Percentiles rank a stretch among this genome's conserved stretches.
phyloP scores from a whole-genome alignment of 2,113 vertebrate genomes.

The Anolis carolinensis region DNA sequence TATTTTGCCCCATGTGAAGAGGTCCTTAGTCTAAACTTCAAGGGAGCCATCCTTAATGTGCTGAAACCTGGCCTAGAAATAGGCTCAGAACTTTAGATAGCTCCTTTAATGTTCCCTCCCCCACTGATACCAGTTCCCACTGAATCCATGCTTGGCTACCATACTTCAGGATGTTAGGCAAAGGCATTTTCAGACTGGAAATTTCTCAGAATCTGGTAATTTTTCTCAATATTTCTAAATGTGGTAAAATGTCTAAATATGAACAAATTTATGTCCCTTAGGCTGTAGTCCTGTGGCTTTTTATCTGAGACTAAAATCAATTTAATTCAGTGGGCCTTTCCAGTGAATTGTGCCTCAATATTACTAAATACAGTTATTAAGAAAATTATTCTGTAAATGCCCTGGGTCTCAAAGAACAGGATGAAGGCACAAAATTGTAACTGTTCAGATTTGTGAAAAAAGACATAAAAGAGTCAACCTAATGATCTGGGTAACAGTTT shows the following conservation, averaged over 20 bases:
- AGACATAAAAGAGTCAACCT: background rate
- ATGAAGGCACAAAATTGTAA: background rate
- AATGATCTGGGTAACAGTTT: constrained; percentile 11
- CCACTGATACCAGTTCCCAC: too few species aligned
- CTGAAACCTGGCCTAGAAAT: too few species aligned
- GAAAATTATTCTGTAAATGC: background rate
- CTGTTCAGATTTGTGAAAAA: background rate
- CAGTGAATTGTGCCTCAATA: background rate
- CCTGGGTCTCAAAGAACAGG: background rate
- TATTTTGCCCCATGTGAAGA: too few species aligned
- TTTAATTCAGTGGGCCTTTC: background rate
- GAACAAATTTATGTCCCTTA: background rate
- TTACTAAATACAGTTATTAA: background rate
- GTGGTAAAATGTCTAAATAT: too few species aligned
- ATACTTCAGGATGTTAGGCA: too few species aligned
- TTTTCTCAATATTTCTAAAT: too few species aligned
- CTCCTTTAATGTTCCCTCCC: too few species aligned
- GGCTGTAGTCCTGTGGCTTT: background rate
- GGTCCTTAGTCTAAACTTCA: too few species aligned
- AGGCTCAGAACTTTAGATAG: too few species aligned
- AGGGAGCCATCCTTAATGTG: too few species aligned
- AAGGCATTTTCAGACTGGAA: background rate
- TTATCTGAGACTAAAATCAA: background rate
- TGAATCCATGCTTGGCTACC: too few species aligned
- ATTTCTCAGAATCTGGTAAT: background rate